A percentile compares a stretch with the other conserved stretches of the same genome.
These are phyloP conservation scores for Drosophila anomalipes DNA, from an alignment of 2,888 invertebrate genomes.

Conservation along the genomic window DNA sequence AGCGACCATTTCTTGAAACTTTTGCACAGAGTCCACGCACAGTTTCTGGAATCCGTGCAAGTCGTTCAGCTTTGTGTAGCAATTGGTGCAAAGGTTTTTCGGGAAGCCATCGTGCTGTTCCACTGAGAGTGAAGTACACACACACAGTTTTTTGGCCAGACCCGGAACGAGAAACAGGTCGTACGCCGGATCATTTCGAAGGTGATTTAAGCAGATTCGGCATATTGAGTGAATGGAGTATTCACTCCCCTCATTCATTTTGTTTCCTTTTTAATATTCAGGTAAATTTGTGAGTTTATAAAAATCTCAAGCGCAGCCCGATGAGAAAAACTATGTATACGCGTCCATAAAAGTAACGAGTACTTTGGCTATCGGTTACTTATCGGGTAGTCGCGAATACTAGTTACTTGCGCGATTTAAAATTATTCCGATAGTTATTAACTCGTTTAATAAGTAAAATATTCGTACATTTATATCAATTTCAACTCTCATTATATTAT, in stretches of 20 bases:
- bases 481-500: neutral
- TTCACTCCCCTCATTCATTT: conserved; percentile 57
- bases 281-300: conserved; percentile 4
- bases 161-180: conserved; percentile 79
- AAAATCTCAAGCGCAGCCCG: conserved; percentile 24
- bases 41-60: conserved; percentile 79
- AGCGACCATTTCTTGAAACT: conserved; percentile 74
- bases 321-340: conserved; percentile 61
- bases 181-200: conserved; percentile 64
- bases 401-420: conserved; percentile 25
- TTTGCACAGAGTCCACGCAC: conserved; percentile 79
- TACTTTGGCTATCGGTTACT: conserved; percentile 44
- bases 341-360: conserved; percentile 56
- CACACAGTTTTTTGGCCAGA: conserved; percentile 78
- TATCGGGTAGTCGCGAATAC: conserved; percentile 12
- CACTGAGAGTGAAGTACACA: conserved; percentile 80
- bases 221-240: conserved; percentile 77
- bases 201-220: conserved; percentile 80
- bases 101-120: conserved; percentile 83
- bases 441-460: neutral
- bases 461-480: neutral
- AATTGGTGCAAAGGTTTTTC: conserved; percentile 74
- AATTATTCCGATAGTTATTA: conserved; percentile 8
- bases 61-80: conserved; percentile 75
- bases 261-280: conserved; percentile 12